Conservation (phyloP, 2,888 invertebrate genomes). For the Zygothrica quintamaculata region DNA sequence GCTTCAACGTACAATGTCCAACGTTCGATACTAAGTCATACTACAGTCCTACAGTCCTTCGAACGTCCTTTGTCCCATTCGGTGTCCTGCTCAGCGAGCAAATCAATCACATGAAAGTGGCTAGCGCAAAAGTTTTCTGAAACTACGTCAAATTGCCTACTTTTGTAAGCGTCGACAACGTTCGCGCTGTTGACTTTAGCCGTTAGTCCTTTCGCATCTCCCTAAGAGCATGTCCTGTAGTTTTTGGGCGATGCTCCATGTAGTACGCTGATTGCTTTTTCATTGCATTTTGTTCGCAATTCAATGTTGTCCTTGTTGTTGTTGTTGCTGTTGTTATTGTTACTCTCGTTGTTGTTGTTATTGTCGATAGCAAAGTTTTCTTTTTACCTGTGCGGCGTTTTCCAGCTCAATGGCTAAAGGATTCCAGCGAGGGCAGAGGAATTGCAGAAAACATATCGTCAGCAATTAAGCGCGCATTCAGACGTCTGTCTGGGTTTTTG, state of each 20-base stretch:
- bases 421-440: conserved; percentile 4
- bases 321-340: conserved; percentile 34
- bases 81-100: conserved; percentile 34
- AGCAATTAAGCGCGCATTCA: conserved; percentile 78
- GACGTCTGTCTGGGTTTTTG: conserved; percentile 59
- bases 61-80: conserved; percentile 10
- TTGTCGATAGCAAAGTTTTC: conserved; percentile 66
- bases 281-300: conserved; percentile 69
- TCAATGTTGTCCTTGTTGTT: not conserved
- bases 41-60: not conserved
- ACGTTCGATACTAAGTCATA: no score
- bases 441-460: conserved; percentile 74
- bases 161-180: conserved; percentile 61
- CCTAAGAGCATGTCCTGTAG: conserved; percentile 31
- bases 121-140: conserved; percentile 69
- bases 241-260: conserved; percentile 38
- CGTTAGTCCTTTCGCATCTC: conserved; percentile 27
- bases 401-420: conserved; percentile 58
- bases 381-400: conserved; percentile 57
- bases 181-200: conserved; percentile 49
- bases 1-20: conserved; percentile 22
- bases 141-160: conserved; percentile 76
- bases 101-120: conserved; percentile 74
- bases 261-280: conserved; percentile 73
- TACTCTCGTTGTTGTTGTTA: not conserved